phyloP scores from a whole-genome alignment of 1,140 invertebrate species.

The Bombus soroeensis region DNA sequence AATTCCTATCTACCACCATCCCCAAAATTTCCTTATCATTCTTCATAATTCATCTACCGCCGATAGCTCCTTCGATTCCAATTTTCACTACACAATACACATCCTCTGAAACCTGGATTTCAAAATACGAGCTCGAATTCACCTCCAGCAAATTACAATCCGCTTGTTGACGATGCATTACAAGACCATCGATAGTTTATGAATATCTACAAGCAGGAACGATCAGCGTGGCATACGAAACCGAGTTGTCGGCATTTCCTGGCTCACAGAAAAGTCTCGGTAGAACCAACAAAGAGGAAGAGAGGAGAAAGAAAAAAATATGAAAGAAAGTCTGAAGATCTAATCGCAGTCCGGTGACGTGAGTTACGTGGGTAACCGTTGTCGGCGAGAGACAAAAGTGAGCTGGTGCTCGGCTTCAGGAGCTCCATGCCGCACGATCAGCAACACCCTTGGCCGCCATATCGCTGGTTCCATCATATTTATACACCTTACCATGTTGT shows the following conservation, averaged over 20 bases:
- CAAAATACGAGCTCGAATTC: conserved; percentile 43
- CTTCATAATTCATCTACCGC: conserved; percentile 12
- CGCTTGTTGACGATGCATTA: conserved; percentile 43
- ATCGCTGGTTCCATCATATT: conserved; percentile 68
- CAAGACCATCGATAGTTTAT: conserved; percentile 41
- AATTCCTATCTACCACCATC: neutral
- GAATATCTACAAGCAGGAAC: conserved; percentile 40
- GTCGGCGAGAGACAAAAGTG: conserved; percentile 71
- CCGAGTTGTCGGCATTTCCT: conserved; percentile 3
- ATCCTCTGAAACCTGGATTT: neutral
- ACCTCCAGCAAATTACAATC: neutral
- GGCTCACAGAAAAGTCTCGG: conserved; percentile 2
- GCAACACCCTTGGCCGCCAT: conserved; percentile 63
- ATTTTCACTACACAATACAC: neutral
- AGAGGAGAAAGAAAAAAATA: conserved; percentile 27
- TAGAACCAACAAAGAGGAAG: neutral
- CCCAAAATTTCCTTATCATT: neutral
- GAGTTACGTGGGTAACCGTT: conserved; percentile 71
- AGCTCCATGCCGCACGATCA: conserved; percentile 58
- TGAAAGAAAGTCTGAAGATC: conserved; percentile 66
- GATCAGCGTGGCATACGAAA: conserved; percentile 54
- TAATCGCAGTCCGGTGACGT: conserved; percentile 71
- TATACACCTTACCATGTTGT: conserved; percentile 67
- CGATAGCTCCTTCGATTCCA: conserved; percentile 3
- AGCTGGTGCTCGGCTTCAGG: conserved; percentile 39